These are phyloP conservation scores for Actenoides hombroni DNA, from an alignment of 2,113 vertebrate species.

Conservation along the genomic window DNA sequence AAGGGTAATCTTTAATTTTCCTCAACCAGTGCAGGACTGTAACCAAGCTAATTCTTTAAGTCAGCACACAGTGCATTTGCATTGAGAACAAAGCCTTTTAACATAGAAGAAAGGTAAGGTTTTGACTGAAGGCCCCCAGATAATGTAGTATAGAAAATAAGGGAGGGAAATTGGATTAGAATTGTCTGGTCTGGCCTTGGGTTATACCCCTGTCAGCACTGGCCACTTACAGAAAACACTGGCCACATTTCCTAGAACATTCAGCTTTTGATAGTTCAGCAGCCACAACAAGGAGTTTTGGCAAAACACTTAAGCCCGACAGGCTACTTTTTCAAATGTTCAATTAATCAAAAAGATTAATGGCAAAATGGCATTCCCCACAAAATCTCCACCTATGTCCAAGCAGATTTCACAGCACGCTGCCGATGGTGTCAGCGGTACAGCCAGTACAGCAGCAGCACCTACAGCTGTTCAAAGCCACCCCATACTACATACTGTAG, in stretches of 20 bases:
- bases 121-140: not conserved
- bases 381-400: not conserved
- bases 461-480: not conserved
- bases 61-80: not conserved
- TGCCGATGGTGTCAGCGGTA: not conserved
- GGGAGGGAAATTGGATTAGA: not conserved
- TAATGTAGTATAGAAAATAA: not conserved
- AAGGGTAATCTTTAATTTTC: not conserved
- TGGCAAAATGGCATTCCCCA: not conserved
- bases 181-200: not conserved
- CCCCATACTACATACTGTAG: not conserved
- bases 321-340: not conserved
- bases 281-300: not conserved
- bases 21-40: not conserved
- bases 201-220: not conserved
- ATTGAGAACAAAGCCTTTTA: not conserved
- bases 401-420: not conserved
- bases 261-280: not conserved
- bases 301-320: not conserved
- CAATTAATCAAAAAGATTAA: not conserved
- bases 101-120: not conserved
- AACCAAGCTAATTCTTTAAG: not conserved
- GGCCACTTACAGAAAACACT: not conserved
- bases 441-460: not conserved
- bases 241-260: not conserved